A percentile compares a stretch with the other conserved stretches of the same genome.
Evolutionary conservation across 2,113 vertebrate genomes (phyloP).

Genomic region (Ochotona curzoniae): DNA sequence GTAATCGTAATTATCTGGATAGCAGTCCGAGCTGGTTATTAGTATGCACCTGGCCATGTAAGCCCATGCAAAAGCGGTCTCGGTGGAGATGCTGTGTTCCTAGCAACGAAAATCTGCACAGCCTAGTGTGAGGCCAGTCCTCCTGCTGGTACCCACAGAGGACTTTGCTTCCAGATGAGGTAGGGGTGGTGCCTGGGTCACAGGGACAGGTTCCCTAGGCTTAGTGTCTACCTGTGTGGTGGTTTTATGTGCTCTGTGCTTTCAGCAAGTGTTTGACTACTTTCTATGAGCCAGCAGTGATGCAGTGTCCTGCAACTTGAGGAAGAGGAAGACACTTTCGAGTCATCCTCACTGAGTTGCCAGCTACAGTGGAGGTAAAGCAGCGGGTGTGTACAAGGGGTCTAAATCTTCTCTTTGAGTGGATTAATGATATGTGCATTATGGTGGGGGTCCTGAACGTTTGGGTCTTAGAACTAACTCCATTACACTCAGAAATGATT

Average conservation of each 20-base stretch:
- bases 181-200: too few species aligned
- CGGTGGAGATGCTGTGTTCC: accelerated
- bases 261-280: neutral
- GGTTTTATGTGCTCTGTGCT: neutral
- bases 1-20: neutral
- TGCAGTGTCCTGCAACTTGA: neutral
- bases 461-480: neutral
- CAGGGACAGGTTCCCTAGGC: neutral
- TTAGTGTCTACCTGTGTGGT: neutral
- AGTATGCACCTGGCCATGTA: accelerated
- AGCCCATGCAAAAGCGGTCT: neutral
- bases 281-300: neutral
- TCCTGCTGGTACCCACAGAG: neutral
- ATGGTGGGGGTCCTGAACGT: accelerated
- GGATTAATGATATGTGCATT: neutral
- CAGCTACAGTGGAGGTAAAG: neutral
- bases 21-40: too few species aligned
- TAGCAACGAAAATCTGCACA: neutral
- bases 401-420: neutral
- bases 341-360: accelerated
- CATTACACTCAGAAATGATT: neutral
- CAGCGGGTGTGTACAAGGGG: neutral
- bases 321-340: neutral
- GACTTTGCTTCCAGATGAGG: neutral
- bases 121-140: neutral